Evolutionary conservation across 2,113 vertebrate genomes (phyloP).

Genomic region (Nycticorax nycticorax): DNA sequence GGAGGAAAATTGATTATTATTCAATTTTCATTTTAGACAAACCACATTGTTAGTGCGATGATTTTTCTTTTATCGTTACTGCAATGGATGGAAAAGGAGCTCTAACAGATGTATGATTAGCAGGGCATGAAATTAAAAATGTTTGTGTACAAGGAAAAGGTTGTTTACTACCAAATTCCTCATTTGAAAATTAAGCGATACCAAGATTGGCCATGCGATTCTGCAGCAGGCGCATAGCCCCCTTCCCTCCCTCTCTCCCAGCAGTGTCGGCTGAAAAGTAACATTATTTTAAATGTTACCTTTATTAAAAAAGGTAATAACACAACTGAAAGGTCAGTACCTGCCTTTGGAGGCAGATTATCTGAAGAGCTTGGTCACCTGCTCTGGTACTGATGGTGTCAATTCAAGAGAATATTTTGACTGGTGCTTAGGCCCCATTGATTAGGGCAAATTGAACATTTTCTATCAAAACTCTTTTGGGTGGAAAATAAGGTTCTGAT

Average conservation of each 20-base stretch:
- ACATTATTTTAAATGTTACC: neutral
- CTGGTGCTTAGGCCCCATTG: neutral
- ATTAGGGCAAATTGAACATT: neutral
- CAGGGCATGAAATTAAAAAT: slow-evolving; percentile 81
- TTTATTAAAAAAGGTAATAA: neutral
- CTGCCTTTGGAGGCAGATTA: neutral
- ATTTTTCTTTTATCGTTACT: slow-evolving; percentile 63
- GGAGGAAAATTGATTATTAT: slow-evolving; percentile 57
- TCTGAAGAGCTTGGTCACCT: neutral
- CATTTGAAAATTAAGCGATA: slow-evolving; percentile 62
- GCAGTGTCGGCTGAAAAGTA: neutral
- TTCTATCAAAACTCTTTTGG: neutral
- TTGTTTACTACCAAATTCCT: slow-evolving; percentile 72
- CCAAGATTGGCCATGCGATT: slow-evolving; percentile 8
- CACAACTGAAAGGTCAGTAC: neutral
- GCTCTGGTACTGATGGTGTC: neutral
- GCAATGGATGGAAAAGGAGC: slow-evolving; percentile 50
- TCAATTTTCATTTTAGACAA: slow-evolving; percentile 67
- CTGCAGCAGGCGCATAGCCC: neutral
- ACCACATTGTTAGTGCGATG: slow-evolving; percentile 51
- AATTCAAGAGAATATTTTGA: slow-evolving; percentile 4
- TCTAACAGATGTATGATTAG: slow-evolving; percentile 79
- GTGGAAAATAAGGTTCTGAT: slow-evolving; percentile 14
- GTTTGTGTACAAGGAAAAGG: slow-evolving; percentile 68
- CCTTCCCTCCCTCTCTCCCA: neutral